Percentiles rank a stretch among this genome's conserved stretches.
Conservation (phyloP, 2,888 invertebrate species). For the Folsomia manolachei region DNA sequence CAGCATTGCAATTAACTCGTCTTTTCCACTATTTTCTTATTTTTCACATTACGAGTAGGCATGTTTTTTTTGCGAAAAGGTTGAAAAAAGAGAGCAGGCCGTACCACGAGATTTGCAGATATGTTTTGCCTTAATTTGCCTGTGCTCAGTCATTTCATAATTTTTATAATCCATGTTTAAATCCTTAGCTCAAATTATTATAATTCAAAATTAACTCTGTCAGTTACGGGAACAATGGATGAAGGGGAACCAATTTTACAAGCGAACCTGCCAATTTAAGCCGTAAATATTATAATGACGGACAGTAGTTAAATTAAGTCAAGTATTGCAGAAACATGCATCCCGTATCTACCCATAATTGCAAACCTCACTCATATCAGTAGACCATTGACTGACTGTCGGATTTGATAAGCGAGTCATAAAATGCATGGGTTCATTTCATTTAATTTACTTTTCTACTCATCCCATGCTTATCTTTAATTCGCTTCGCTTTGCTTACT, state of each 20-base stretch:
- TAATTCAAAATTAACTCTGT: background rate
- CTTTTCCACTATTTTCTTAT: background rate
- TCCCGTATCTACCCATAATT: background rate
- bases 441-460: too few species aligned
- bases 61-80: background rate
- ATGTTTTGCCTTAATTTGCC: too few species aligned
- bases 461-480: too few species aligned
- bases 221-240: background rate
- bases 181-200: background rate
- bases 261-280: background rate
- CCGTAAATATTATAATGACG: background rate
- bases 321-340: background rate
- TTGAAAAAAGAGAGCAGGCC: background rate
- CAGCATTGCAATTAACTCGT: conserved; percentile 6
- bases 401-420: background rate
- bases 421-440: background rate
- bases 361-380: background rate
- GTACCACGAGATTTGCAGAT: too few species aligned
- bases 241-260: too few species aligned
- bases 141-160: too few species aligned
- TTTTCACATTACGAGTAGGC: background rate
- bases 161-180: background rate
- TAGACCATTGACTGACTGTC: too few species aligned
- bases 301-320: background rate
- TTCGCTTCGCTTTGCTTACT: background rate